Percentiles rank a stretch among this genome's conserved stretches.
phyloP scores from a whole-genome alignment of 2,113 vertebrate genomes.

The Oriolus oriolus region DNA sequence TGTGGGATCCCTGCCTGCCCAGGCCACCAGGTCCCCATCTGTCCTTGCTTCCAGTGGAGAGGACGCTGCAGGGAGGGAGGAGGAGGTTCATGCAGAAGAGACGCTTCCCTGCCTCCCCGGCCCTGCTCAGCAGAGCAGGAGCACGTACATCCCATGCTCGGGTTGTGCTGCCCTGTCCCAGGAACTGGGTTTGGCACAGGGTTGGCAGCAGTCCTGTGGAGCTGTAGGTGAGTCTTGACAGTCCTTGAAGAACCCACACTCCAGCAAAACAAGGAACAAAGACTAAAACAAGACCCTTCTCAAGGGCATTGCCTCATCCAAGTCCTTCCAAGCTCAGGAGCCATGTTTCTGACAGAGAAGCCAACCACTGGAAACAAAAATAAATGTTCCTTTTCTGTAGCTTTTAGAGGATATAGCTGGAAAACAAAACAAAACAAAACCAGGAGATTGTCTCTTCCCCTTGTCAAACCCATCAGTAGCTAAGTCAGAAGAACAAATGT shows the following conservation, averaged over 20 bases:
- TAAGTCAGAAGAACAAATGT: constrained; percentile 65
- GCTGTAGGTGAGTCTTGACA: constrained; percentile 10
- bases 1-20: neutral
- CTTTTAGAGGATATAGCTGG: constrained; percentile 25
- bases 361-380: constrained; percentile 62
- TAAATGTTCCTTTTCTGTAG: constrained; percentile 32
- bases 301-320: neutral
- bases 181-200: neutral
- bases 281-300: neutral
- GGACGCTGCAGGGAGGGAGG: neutral
- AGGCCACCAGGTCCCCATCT: neutral
- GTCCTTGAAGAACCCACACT: neutral
- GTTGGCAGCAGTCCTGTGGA: neutral
- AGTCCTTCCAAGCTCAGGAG: constrained; percentile 71
- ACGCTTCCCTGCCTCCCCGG: neutral
- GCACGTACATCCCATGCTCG: neutral
- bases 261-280: neutral
- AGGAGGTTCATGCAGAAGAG: neutral
- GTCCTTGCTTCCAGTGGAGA: neutral
- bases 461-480: constrained; percentile 65
- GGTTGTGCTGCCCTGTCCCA: neutral
- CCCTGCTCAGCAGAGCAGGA: neutral
- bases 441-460: constrained; percentile 42
- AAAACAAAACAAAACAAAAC: neutral
- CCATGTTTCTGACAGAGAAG: constrained; percentile 75